Evolutionary conservation across 2,113 vertebrate species (phyloP).

Genomic region (Saguinus midas): DNA sequence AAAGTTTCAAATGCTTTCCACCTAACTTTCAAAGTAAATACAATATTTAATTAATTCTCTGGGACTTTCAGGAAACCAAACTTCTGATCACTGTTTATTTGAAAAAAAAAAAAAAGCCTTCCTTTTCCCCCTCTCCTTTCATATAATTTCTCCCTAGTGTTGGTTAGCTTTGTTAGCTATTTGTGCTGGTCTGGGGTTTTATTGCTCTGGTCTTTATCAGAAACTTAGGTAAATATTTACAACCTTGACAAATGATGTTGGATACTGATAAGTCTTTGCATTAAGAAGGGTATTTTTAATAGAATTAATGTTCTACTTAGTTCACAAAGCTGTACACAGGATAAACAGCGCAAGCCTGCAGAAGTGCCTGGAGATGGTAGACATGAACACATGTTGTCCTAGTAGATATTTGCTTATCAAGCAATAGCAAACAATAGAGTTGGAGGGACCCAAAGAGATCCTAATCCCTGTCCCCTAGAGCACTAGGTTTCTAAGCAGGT

Average conservation of each 20-base stretch:
- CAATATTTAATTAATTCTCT: neutral
- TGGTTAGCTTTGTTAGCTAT: neutral
- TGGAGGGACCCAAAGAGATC: neutral
- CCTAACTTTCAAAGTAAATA: neutral
- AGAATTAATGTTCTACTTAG: neutral
- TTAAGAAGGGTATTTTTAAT: constrained; percentile 1
- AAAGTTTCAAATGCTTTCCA: neutral
- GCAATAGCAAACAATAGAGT: neutral
- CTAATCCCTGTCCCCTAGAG: neutral
- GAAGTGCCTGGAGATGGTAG: neutral
- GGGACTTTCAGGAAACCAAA: neutral
- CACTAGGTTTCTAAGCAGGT: neutral
- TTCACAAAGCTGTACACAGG: neutral
- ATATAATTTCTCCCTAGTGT: neutral
- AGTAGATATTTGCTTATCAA: neutral
- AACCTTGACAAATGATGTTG: constrained; percentile 28
- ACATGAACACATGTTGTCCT: neutral
- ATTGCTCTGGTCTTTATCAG: neutral
- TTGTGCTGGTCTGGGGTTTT: neutral
- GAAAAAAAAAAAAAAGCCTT: neutral
- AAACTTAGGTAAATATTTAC: neutral
- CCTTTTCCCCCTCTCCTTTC: neutral
- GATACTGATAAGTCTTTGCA: neutral
- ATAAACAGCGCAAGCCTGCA: neutral
- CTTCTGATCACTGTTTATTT: neutral